A percentile compares a stretch with the other conserved stretches of the same genome.
Evolutionary conservation across 2,797 vertebrate genomes (phyloP).

Genomic region (Borostomias antarcticus): DNA sequence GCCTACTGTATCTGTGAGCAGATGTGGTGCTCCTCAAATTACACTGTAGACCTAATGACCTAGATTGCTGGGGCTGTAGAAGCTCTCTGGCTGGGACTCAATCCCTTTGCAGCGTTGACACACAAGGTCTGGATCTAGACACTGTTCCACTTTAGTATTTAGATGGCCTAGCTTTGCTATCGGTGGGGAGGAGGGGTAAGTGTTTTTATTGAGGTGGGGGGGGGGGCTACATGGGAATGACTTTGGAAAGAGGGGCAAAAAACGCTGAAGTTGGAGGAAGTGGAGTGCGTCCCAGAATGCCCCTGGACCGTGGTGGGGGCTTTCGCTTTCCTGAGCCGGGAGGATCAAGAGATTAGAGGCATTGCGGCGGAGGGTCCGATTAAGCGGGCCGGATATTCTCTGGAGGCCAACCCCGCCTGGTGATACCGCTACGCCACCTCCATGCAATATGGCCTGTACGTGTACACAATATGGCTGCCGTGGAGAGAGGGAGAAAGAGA

Average conservation of each 20-base stretch:
- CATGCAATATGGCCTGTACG: neutral
- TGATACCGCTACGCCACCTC: neutral
- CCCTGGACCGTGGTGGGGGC: conserved; percentile 44
- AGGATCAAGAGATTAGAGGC: conserved; percentile 76
- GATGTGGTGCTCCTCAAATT: conserved; percentile 72
- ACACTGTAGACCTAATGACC: conserved; percentile 78
- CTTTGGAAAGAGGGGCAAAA: conserved; percentile 15
- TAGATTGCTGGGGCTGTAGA: conserved; percentile 55
- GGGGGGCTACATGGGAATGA: neutral
- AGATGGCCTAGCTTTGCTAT: neutral
- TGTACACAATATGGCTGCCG: neutral
- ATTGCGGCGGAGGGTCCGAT: conserved; percentile 56
- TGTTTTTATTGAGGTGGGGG: no score
- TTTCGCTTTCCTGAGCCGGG: conserved; percentile 62
- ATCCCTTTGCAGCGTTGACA: conserved; percentile 31
- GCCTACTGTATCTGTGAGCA: conserved; percentile 53
- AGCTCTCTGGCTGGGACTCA: conserved; percentile 49
- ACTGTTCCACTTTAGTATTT: no score
- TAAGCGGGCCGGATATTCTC: conserved; percentile 66
- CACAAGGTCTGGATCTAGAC: no score
- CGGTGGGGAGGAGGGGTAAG: no score
- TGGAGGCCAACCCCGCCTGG: conserved; percentile 40
- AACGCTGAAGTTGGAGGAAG: conserved; percentile 32
- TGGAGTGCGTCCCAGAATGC: conserved; percentile 33
- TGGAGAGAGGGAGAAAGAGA: neutral